These are phyloP conservation scores for Rhamphomyia laevipes DNA, from an alignment of 2,888 invertebrate species.

Conservation along the genomic window DNA sequence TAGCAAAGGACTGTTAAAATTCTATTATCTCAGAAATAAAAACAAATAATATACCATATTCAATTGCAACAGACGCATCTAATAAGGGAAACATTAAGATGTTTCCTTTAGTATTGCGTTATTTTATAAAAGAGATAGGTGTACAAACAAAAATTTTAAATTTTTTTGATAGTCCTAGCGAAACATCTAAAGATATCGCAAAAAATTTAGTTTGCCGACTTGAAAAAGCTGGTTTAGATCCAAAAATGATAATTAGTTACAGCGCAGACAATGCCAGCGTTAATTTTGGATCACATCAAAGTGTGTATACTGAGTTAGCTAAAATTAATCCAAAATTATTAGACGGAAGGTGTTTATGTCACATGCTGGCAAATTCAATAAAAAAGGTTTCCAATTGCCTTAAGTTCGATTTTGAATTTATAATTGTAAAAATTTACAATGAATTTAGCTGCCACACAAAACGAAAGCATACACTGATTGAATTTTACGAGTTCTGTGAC, in stretches of 20 bases:
- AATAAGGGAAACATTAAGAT: not conserved
- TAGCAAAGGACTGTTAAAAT: not conserved
- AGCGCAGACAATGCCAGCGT: not conserved
- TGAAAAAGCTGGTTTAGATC: not conserved
- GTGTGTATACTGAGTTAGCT: not conserved
- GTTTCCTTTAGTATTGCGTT: not conserved
- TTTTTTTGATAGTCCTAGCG: not conserved
- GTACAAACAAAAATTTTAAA: not conserved
- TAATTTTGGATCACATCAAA: constrained; percentile 1
- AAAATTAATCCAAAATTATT: not conserved
- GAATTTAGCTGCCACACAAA: not conserved
- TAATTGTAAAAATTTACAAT: constrained; percentile 1
- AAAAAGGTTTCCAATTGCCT: not conserved
- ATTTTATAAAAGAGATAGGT: not conserved
- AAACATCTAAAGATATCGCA: not conserved
- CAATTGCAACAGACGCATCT: not conserved
- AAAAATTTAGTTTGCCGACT: not conserved
- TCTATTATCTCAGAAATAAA: not conserved
- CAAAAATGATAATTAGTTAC: not conserved
- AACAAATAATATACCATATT: not conserved
- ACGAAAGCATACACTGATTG: not conserved
- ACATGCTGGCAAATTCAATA: not conserved
- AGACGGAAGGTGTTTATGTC: not conserved
- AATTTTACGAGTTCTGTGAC: constrained; percentile 1
- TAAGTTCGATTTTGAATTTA: constrained; percentile 1